Evolutionary conservation across 2,113 vertebrate genomes (phyloP), one percentile per base, ranked within the genome.

Genomic region (Prinia subflava): DNA sequence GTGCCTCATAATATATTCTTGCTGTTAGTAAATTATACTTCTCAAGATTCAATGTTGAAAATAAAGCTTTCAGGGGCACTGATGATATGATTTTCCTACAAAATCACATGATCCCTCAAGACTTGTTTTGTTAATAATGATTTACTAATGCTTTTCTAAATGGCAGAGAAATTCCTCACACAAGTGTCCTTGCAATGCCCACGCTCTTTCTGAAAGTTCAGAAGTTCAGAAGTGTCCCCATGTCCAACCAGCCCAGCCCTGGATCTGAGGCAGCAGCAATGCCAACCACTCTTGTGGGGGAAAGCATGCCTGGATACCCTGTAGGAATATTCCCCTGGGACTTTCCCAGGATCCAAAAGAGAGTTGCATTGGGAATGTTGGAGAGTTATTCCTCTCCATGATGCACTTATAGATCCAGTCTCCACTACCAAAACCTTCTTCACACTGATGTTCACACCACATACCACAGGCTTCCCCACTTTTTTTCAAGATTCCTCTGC

Each of bases 321-420:
- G 0, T 0, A 47, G 14, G 24, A 59, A 15, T 5, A 0, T 41
- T 70, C 27, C 35, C 14, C 18, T 30, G n/a, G 82, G 18, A 28
- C 25, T 41, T 65, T 17, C 7, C 7, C 1, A 1, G n/a, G 5
- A 75, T 59, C 9, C 69, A 57, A 57, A 57, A 20, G 31, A 41
- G 5, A 30, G 3, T 6, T 78, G 14, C 19, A 22, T 0, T 35
- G 37, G 57, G 41, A 55, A 25, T 44, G 49, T 0, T 18, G 30
- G 8, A 35, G 31, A 63, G 8, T 28, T 59, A 12, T 31, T 20
- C 39, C 27, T 42, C 35, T 10, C 12, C 15, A 25, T 31, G 30
- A 47, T 21, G 11, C 37, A 13, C 50, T 62, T 33, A 69, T 9
- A 64, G 53, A 80, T 4, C 17, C 7, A 13, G 5, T 11, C 27